Evolutionary conservation across 2,113 vertebrate species (phyloP), one percentile per base, ranked within the genome.

Genomic region (Ariopsis seemanni): DNA sequence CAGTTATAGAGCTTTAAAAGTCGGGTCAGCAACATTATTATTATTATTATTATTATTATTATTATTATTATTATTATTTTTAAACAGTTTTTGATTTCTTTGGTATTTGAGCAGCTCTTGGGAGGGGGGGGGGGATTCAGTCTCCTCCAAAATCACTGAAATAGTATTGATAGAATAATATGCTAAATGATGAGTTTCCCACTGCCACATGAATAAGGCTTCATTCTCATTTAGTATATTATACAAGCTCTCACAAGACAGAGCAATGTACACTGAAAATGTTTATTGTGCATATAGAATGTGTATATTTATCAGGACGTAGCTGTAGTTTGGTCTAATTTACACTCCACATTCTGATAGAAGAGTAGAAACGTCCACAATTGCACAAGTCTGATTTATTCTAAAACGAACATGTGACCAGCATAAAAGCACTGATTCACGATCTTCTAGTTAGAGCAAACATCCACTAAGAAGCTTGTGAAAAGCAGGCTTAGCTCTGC

Each of bases 281-380:
- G 18, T 94, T 94, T 93, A 94, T 94, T 94, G 91, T 91, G 79
- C 89, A 89, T 86, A 90, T 92, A 91, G 77, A 86, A 65, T 74
- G 92, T 89, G 80, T 84, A 83, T 88, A 77, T 74, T 87, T 42
- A 71, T 77, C 34, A 91, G 91, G 86, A 91, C 92, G 89, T 80
- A 1, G 85, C 89, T 53, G 81, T 91, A 89, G 91, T 90, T 83
- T 86, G 74, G 86, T 89, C 92, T 92, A 89, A 89, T 87, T 89
- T 60, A 89, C 92, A 93, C 89, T 89, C 92, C 88, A 92, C 91
- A 93, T 83, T 81, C 85, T 91, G 91, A 91, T 89, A 89, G 90
- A 89, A 91, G 90, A 90, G 87, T 88, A 91, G 79, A 69, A 88
- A 88, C 90, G 88, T 27, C 89, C 89, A 90, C 89, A 89, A 90